Evolutionary conservation across 2,797 vertebrate species (phyloP).

Genomic region (Tapirus indicus): DNA sequence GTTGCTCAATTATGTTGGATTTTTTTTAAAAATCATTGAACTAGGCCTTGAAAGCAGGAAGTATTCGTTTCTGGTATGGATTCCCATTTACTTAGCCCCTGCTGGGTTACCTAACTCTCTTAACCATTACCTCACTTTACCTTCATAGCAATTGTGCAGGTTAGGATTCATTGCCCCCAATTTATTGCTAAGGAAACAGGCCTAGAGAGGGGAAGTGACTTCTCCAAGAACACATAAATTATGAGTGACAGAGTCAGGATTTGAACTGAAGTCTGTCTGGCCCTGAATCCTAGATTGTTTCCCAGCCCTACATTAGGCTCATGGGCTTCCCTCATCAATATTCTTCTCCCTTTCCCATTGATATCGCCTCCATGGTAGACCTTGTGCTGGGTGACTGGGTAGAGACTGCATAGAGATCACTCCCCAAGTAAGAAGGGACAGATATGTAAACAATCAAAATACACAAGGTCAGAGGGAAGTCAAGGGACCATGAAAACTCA

Average conservation of each 20-base stretch:
- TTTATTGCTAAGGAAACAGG: constrained; percentile 23
- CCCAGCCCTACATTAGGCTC: background rate
- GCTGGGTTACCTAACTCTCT: constrained; percentile 19
- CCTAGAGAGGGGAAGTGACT: background rate
- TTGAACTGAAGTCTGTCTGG: constrained; percentile 55
- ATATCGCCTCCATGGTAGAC: background rate
- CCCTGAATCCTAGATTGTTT: background rate
- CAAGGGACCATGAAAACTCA: constrained; percentile 24
- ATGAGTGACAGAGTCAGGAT: constrained; percentile 36
- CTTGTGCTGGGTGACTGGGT: background rate
- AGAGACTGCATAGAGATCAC: background rate
- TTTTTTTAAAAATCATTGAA: background rate
- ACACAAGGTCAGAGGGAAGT: background rate
- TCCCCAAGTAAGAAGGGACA: constrained; percentile 18
- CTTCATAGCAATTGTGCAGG: constrained; percentile 13
- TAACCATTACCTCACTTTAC: constrained; percentile 32
- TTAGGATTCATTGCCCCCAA: background rate
- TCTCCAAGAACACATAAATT: constrained; percentile 23
- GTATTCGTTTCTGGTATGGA: constrained; percentile 55
- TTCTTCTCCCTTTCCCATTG: background rate
- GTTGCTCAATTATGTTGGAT: background rate
- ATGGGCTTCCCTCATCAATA: background rate
- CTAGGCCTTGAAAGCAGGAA: constrained; percentile 18
- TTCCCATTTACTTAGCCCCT: constrained; percentile 31
- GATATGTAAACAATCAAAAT: constrained; percentile 44